These are phyloP conservation scores for Aphelenchoides besseyi DNA, from an alignment of 1,140 invertebrate genomes.

Conservation along the genomic window DNA sequence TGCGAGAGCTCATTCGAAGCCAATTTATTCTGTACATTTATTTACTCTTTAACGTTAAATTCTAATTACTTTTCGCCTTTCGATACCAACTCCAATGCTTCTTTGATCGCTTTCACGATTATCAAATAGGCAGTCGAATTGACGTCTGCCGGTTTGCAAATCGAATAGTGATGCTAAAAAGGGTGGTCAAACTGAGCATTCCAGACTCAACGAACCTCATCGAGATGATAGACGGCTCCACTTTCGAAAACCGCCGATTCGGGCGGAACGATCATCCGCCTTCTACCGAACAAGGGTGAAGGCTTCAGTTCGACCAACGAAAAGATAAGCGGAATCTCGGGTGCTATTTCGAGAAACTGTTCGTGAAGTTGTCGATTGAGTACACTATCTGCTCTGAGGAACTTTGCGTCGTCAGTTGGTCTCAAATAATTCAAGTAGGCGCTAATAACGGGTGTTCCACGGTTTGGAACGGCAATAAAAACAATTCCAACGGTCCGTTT, in stretches of 20 bases:
- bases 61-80: background rate
- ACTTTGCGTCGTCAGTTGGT: slow-evolving; percentile 38
- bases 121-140: slow-evolving; percentile 35
- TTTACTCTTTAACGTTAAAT: too few relatives aligned
- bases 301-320: slow-evolving; percentile 29
- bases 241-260: slow-evolving; percentile 38
- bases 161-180: background rate
- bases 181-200: background rate
- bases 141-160: slow-evolving; percentile 29
- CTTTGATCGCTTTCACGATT: slow-evolving; percentile 38
- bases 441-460: slow-evolving; percentile 38
- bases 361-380: slow-evolving; percentile 37
- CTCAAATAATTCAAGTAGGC: slow-evolving; percentile 34
- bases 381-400: slow-evolving; percentile 37
- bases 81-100: slow-evolving; percentile 21
- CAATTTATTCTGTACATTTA: background rate
- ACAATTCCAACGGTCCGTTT: slow-evolving; percentile 44
- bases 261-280: slow-evolving; percentile 35
- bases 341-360: slow-evolving; percentile 23
- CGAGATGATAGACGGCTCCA: slow-evolving; percentile 44
- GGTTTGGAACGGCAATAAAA: slow-evolving; percentile 43
- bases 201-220: slow-evolving; percentile 5
- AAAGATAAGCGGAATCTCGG: slow-evolving; percentile 36
- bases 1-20: too few relatives aligned
- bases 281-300: slow-evolving; percentile 34